Evolutionary conservation across 2,888 invertebrate genomes (phyloP), one percentile per base, ranked within the genome.

Genomic region (Catocala nupta): DNA sequence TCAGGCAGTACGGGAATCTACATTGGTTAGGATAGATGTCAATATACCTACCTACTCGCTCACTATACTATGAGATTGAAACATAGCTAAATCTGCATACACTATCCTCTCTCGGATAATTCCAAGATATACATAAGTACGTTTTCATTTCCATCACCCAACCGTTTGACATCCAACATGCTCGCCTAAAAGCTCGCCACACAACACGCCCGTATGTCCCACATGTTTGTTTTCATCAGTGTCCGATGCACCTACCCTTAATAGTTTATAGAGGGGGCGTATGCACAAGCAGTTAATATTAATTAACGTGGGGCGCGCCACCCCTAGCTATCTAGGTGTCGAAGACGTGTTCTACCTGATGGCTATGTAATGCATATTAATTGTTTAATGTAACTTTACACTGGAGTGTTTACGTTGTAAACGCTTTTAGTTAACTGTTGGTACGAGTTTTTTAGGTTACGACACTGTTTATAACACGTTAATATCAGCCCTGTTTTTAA

Each of bases 221-320:
- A 64, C 58, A 52, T 85, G 83, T 92, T 90, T 91, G 89, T 91
- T 91, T 91, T 88, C 88, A 83, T 81, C 82, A 86, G 81, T 88
- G 91, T 89, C 87, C 87, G 87, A 85, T 90, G 89, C 90, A 91
- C 59, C 59, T 72, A 84, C 78, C 78, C 77, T 85, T 83, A 89
- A 85, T 88, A 88, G 86, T 87, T 82, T 86, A 83, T 82, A 85
- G 84, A 76, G 75, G 78, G 90, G 92, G 90, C 90, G 91, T 81
- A 13, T 81, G 80, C 81, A 81, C 67, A 61, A 59, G 79, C 83
- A 77, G 84, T 84, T 85, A 84, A 85, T 84, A 84, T 84, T 84
- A 84, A 84, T 84, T 84, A 84, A 84, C 81, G 76, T 79, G 65
- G 82, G 75, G 75, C 62, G 74, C 62, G 60, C 55, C 55, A 50